These are phyloP conservation scores for Papilio elwesi DNA, from an alignment of 2,888 invertebrate species.

Conservation along the genomic window DNA sequence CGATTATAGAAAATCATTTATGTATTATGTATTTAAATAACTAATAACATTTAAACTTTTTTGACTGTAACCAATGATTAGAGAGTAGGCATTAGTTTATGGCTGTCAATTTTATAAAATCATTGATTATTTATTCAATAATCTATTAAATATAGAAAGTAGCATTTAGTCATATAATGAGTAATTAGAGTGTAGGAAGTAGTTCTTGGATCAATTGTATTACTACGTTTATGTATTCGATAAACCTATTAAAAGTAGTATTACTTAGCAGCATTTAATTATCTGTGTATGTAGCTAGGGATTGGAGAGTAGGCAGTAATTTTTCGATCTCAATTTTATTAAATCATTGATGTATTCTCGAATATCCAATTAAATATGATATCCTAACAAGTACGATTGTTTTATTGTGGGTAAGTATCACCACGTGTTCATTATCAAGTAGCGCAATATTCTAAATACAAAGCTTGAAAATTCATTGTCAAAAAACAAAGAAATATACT, in stretches of 20 bases:
- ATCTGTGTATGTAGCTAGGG: no score
- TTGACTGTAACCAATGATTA: background rate
- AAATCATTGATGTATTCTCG: background rate
- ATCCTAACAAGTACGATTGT: background rate
- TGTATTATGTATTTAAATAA: no score
- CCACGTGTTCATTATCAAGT: background rate
- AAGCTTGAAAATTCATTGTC: constrained; percentile 8
- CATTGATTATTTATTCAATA: no score
- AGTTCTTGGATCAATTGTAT: background rate
- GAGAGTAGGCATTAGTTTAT: background rate
- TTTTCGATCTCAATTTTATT: background rate
- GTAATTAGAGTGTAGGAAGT: background rate
- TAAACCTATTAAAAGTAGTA: no score
- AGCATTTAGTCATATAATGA: no score
- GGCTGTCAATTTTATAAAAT: no score
- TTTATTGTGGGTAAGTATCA: constrained; percentile 3
- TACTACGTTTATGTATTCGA: no score
- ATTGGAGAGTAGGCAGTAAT: background rate
- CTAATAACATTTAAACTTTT: no score
- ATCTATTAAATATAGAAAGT: no score
- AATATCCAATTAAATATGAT: background rate
- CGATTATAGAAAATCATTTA: background rate
- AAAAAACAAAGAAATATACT: no score
- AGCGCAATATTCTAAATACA: background rate
- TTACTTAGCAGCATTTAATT: no score